Base-by-base conservation (phyloP, 64 coral and sea anemone genomes). In the Dendronephthya gigantea region DNA sequence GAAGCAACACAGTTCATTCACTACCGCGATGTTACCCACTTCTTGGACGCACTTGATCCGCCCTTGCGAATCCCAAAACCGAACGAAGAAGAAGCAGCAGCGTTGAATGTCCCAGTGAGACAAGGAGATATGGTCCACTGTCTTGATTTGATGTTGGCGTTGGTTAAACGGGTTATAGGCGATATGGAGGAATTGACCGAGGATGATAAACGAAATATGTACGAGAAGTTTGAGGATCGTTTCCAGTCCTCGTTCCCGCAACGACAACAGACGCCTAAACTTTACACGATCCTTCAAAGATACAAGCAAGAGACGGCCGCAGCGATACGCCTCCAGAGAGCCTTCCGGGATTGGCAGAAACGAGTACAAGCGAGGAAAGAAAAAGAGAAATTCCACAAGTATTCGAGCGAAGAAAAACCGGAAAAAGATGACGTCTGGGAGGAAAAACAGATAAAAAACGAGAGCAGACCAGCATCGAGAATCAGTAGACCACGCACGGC, bases 111-210 rank as follows among this genome's bases (percentile, higher is more conserved):
- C 1, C 95, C 95, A 13, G 85, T 98, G 35, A 93, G 91, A 39
- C 28, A 90, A 29, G 89, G 88, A 4, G 91, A 91, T 83, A 89
- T 62, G 48, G 84, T 98, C 40, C 91, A 93, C 86, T 93, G 92
- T 50, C 76, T 93, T 28, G 95, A 98, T 83, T 68, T 98, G 22
- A 90, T 98, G 89, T 92, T 93, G 81, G 90, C 85, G 0, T 84
- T 98, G 47, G 90, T 93, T 30, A 65, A 92, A 15, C 83, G 90
- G 10, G 92, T 89, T 0, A 93, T 98, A 30, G 95, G 95, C 11
- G 90, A 93, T n/a, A 84, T 98, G 85, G 95, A 98, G 10, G 95
- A 90, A 34, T 82, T 93, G 25, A 92, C 91, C 32, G 83, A 93
- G 39, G 89, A 92, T 1, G 92, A 98, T 2, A 93, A 79, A 29